Evolutionary conservation across 2,113 vertebrate genomes (phyloP).

Genomic region (Romanogobio albipinnatus): DNA sequence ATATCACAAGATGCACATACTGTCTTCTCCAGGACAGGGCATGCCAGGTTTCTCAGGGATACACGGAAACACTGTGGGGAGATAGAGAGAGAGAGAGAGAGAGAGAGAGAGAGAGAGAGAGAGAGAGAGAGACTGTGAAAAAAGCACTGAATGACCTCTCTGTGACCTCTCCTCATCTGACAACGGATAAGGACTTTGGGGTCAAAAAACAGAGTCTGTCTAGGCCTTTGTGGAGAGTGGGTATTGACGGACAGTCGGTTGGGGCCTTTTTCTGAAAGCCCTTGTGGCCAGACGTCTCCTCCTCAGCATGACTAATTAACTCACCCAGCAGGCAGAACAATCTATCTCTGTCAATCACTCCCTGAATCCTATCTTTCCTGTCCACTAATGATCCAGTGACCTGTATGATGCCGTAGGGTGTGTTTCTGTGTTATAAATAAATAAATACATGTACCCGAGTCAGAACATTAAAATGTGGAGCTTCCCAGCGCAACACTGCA

Average conservation of each 20-base stretch:
- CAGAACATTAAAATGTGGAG: background rate
- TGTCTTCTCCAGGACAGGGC: slow-evolving; percentile 97
- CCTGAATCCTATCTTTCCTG: background rate
- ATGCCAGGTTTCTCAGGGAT: slow-evolving; percentile 95
- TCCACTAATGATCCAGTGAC: background rate
- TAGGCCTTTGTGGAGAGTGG: background rate
- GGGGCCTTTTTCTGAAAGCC: slow-evolving; percentile 13
- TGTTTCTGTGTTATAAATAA: slow-evolving; percentile 2
- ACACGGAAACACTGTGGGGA: slow-evolving; percentile 90
- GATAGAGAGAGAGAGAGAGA: slow-evolving; percentile 34
- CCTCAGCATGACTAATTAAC: slow-evolving; percentile 30
- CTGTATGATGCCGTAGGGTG: background rate
- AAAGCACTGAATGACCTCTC: slow-evolving; percentile 10
- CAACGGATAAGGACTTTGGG: slow-evolving; percentile 23
- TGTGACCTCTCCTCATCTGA: slow-evolving; percentile 27
- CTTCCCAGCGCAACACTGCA: background rate
- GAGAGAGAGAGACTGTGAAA: background rate
- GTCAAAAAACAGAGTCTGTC: slow-evolving; percentile 34
- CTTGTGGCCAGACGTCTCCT: slow-evolving; percentile 20
- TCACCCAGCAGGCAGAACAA: slow-evolving; percentile 19
- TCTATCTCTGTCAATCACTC: slow-evolving; percentile 37
- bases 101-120: slow-evolving; percentile 33
- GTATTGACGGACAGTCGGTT: slow-evolving; percentile 18
- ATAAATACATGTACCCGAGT: slow-evolving; percentile 11
- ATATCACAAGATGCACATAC: slow-evolving; percentile 76